A percentile compares a stretch with the other conserved stretches of the same genome.
These are phyloP conservation scores for Trachelus tabidus DNA, from an alignment of 2,888 invertebrate genomes.

Conservation along the genomic window DNA sequence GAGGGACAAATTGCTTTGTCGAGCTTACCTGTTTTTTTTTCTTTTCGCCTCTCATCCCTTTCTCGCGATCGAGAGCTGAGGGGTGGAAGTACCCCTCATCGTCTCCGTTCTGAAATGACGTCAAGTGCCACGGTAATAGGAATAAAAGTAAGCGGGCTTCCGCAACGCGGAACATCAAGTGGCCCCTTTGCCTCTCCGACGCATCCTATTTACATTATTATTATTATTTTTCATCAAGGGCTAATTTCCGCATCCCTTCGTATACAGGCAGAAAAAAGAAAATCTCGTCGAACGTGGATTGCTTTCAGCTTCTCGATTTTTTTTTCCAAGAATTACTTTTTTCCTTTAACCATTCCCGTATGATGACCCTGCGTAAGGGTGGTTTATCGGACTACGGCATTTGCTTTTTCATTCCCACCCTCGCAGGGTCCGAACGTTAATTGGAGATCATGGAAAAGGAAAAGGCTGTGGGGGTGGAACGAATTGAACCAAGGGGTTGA, in stretches of 20 bases:
- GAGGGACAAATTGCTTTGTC: background rate
- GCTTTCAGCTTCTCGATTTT: background rate
- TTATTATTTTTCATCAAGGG: background rate
- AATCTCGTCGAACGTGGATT: background rate
- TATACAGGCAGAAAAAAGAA: background rate
- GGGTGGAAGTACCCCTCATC: too few species aligned
- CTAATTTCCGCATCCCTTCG: background rate
- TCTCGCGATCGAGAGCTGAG: too few species aligned
- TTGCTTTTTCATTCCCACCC: background rate
- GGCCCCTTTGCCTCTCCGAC: background rate
- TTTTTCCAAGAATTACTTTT: background rate
- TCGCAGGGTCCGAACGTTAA: background rate
- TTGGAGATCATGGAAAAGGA: background rate
- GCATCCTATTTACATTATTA: background rate
- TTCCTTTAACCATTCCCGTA: background rate
- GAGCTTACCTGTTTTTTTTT: background rate
- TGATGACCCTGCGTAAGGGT: background rate
- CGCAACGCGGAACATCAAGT: conserved; percentile 17
- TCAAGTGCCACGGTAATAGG: conserved; percentile 11
- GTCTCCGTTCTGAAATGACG: background rate
- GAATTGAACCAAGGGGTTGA: background rate
- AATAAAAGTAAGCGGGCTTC: conserved; percentile 39
- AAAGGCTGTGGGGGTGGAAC: background rate
- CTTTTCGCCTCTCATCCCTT: background rate
- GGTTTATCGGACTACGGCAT: background rate